Conservation (phyloP, 2,113 vertebrate genomes). For the Albula goreensis region DNA sequence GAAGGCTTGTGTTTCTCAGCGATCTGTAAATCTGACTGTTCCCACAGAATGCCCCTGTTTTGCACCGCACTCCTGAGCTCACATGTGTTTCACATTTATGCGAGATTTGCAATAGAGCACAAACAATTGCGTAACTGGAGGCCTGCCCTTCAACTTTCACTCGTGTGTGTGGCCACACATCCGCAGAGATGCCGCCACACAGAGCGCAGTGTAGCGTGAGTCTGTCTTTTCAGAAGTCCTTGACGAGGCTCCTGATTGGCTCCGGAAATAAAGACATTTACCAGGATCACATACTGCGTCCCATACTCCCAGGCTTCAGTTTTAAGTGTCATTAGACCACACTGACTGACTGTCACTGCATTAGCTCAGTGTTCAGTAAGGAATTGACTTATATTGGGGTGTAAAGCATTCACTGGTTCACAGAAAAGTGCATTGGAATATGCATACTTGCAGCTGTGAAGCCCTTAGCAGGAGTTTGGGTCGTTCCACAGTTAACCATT, state of each 20-base stretch:
- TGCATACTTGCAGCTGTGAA: background rate
- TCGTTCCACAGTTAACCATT: background rate
- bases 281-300: too few species aligned
- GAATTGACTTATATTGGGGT: too few species aligned
- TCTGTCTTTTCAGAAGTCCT: too few species aligned
- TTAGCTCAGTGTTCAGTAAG: too few species aligned
- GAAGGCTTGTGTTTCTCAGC: slow-evolving; percentile 7
- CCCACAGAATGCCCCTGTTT: slow-evolving; percentile 13
- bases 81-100: slow-evolving; percentile 44
- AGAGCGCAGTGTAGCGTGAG: background rate
- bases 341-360: too few species aligned
- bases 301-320: too few species aligned
- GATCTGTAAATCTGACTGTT: background rate
- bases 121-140: slow-evolving; percentile 23
- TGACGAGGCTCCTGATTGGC: too few species aligned
- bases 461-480: background rate
- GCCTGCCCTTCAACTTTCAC: slow-evolving; percentile 12
- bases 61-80: slow-evolving; percentile 19
- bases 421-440: too few species aligned
- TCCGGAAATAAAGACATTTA: too few species aligned
- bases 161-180: background rate
- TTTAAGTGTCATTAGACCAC: too few species aligned
- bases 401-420: too few species aligned
- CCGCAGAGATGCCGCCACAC: background rate
- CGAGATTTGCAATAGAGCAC: slow-evolving; percentile 9